phyloP scores from a whole-genome alignment of 2,113 vertebrate species.

The Archocentrus centrarchus region DNA sequence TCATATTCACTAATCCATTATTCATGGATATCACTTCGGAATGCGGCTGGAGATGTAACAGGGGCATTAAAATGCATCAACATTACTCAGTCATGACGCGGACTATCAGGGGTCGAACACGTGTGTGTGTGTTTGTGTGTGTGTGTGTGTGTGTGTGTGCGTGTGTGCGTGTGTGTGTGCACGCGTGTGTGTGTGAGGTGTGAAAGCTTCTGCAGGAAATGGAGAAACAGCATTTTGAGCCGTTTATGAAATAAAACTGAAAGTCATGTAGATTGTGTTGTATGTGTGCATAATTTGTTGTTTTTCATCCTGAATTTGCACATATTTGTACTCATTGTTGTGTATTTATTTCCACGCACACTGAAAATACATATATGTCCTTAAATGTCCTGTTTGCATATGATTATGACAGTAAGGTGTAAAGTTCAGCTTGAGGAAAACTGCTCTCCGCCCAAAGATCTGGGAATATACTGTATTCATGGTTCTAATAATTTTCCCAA shows the following conservation, averaged over 20 bases:
- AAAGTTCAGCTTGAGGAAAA: background rate
- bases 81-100: constrained; percentile 68
- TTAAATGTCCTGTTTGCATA: background rate
- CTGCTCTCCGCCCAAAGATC: background rate
- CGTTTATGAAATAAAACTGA: background rate
- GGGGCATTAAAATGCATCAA: constrained; percentile 65
- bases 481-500: background rate
- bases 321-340: background rate
- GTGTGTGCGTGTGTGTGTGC: background rate
- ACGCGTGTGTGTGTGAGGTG: background rate
- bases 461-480: background rate
- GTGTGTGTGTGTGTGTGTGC: background rate
- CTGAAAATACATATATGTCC: background rate
- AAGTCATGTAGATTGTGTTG: background rate
- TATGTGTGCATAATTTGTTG: background rate
- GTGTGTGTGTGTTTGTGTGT: constrained; percentile 6
- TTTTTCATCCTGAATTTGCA: background rate
- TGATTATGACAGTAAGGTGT: background rate
- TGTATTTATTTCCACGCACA: background rate
- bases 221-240: background rate
- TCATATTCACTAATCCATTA: constrained; percentile 71
- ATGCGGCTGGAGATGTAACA: constrained; percentile 62
- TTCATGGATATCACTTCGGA: constrained; percentile 70
- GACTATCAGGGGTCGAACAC: constrained; percentile 33
- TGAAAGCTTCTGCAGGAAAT: background rate